Conservation (phyloP, 2,113 vertebrate genomes). For the Notarius lentiginosus region DNA sequence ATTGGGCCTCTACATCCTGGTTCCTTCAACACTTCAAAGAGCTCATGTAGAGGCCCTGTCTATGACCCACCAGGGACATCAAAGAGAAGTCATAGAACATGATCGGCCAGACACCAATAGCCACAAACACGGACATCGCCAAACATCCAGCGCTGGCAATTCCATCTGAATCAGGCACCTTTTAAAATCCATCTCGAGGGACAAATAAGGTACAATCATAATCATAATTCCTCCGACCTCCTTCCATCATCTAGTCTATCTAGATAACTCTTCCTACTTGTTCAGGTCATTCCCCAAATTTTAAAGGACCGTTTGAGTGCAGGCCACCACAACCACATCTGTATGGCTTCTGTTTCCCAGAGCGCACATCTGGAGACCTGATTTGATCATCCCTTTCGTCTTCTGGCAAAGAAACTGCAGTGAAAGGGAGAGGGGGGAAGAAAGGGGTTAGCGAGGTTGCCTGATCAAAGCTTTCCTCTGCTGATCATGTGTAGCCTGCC, state of each 20-base stretch:
- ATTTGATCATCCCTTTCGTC: slow-evolving; percentile 45
- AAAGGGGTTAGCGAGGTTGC: background rate
- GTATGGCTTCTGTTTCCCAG: slow-evolving; percentile 38
- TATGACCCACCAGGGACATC: slow-evolving; percentile 43
- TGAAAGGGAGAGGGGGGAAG: background rate
- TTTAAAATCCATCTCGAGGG: background rate
- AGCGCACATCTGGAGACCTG: slow-evolving; percentile 44
- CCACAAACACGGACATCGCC: background rate
- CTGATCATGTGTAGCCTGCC: slow-evolving; percentile 53
- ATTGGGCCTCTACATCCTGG: slow-evolving; percentile 71
- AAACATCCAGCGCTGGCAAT: background rate
- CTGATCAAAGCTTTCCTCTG: slow-evolving; percentile 56
- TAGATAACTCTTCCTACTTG: background rate
- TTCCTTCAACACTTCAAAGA: slow-evolving; percentile 74
- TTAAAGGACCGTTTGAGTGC: background rate
- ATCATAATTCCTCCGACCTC: background rate
- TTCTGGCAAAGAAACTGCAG: slow-evolving; percentile 28
- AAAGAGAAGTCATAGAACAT: slow-evolving; percentile 44
- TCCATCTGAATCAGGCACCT: background rate
- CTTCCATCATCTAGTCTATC: too few relatives aligned
- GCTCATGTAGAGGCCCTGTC: slow-evolving; percentile 28
- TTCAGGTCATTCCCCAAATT: background rate
- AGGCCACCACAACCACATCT: slow-evolving; percentile 32
- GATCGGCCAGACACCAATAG: slow-evolving; percentile 30
- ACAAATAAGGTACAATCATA: background rate